Evolutionary conservation across 2,113 vertebrate species (phyloP).

Genomic region (Tetrao urogallus): DNA sequence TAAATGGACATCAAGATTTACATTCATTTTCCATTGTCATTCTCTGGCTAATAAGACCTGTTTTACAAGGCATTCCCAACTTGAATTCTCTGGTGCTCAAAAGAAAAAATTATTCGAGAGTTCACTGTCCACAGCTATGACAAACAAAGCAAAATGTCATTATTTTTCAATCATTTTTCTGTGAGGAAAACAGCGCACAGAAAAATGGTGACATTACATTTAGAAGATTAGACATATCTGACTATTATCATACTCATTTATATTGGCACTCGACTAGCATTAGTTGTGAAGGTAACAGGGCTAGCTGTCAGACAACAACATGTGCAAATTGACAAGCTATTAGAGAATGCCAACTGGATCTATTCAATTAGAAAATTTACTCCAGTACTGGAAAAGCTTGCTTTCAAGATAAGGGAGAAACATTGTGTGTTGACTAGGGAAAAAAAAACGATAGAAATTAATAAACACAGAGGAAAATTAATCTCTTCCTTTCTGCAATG

Average conservation of each 20-base stretch:
- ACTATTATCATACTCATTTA: slow-evolving; percentile 31
- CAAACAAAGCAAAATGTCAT: slow-evolving; percentile 37
- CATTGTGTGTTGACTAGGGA: background rate
- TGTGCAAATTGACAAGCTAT: background rate
- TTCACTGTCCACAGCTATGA: background rate
- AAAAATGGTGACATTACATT: slow-evolving; percentile 49
- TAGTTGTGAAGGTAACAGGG: slow-evolving; percentile 35
- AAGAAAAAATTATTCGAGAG: slow-evolving; percentile 34
- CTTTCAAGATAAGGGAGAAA: slow-evolving; percentile 36
- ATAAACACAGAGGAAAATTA: background rate
- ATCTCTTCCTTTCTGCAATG: background rate
- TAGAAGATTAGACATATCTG: slow-evolving; percentile 30
- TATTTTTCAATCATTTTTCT: slow-evolving; percentile 43
- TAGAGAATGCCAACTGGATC: slow-evolving; percentile 11
- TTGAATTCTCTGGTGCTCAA: background rate
- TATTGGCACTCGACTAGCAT: slow-evolving; percentile 33
- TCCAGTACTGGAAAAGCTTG: background rate
- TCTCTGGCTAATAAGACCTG: background rate
- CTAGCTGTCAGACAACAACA: slow-evolving; percentile 53
- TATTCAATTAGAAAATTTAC: slow-evolving; percentile 52
- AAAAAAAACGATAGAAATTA: slow-evolving; percentile 34
- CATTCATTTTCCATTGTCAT: slow-evolving; percentile 51
- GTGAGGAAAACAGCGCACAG: slow-evolving; percentile 48
- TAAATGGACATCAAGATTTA: slow-evolving; percentile 66
- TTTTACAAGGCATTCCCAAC: slow-evolving; percentile 31